These are phyloP conservation scores for Dicycla oo DNA, from an alignment of 2,888 invertebrate species.

Conservation along the genomic window DNA sequence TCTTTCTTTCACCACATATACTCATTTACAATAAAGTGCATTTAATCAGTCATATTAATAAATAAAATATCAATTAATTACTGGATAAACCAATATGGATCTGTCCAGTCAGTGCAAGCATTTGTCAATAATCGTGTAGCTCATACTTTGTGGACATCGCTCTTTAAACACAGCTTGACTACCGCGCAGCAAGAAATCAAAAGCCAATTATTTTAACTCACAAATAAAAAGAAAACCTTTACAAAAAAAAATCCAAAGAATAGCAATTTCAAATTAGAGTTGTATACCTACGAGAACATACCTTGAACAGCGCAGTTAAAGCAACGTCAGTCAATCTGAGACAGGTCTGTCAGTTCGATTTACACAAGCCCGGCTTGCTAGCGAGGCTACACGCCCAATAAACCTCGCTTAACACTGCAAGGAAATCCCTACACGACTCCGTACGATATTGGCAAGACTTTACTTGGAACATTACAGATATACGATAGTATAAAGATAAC, in stretches of 20 bases:
- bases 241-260: slow-evolving; percentile 26
- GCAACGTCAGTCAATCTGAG: slow-evolving; percentile 84
- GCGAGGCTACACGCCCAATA: slow-evolving; percentile 82
- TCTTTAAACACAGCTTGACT: slow-evolving; percentile 5
- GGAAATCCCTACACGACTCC: slow-evolving; percentile 76
- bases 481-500: slow-evolving; percentile 63
- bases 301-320: slow-evolving; percentile 78
- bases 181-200: background rate
- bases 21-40: too few species aligned
- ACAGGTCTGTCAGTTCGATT: slow-evolving; percentile 86
- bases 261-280: slow-evolving; percentile 56
- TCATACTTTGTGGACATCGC: background rate
- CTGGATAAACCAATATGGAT: too few species aligned
- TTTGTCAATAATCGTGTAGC: too few species aligned
- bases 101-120: too few species aligned
- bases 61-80: too few species aligned
- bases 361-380: slow-evolving; percentile 77
- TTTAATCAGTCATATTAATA: too few species aligned
- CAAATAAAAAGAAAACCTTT: slow-evolving; percentile 12
- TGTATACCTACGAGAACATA: slow-evolving; percentile 58
- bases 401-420: slow-evolving; percentile 81
- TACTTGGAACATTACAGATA: slow-evolving; percentile 59
- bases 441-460: slow-evolving; percentile 70
- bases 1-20: too few species aligned
- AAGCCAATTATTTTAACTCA: slow-evolving; percentile 7